phyloP scores from a whole-genome alignment of 1,140 invertebrate species.

The Drosophila lacteicornis region DNA sequence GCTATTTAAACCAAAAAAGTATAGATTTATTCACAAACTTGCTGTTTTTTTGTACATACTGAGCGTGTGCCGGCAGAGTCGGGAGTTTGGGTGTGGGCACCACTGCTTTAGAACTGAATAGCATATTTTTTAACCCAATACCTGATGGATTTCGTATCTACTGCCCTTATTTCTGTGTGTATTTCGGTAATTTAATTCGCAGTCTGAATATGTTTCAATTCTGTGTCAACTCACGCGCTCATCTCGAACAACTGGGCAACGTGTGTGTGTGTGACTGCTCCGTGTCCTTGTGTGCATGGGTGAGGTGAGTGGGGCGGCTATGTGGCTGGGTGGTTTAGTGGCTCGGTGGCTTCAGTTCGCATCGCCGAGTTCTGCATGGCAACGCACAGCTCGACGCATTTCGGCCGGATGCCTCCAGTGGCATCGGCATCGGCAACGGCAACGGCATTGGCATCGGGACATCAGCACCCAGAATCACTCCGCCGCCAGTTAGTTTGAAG shows the following conservation, averaged over 20 bases:
- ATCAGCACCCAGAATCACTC: conserved; percentile 26
- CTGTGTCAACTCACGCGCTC: conserved; percentile 17
- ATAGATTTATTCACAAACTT: too few relatives aligned
- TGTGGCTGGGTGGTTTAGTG: conserved; percentile 34
- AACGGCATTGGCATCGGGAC: conserved; percentile 17
- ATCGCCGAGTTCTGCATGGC: conserved; percentile 27
- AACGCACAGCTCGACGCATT: conserved; percentile 49
- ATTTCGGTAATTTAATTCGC: neutral
- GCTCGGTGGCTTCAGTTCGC: conserved; percentile 24
- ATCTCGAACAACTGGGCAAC: conserved; percentile 24
- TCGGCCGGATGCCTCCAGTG: conserved; percentile 41
- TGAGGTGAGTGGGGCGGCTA: neutral
- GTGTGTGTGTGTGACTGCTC: neutral
- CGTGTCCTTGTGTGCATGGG: conserved; percentile 11
- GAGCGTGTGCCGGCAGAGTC: too few relatives aligned
- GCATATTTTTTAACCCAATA: neutral
- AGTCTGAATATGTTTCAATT: neutral
- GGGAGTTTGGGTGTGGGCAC: too few relatives aligned
- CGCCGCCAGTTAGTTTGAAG: conserved; percentile 41
- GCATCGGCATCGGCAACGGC: conserved; percentile 27
- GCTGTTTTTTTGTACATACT: too few relatives aligned
- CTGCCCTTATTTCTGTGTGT: neutral
- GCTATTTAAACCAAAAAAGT: too few relatives aligned
- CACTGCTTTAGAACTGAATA: neutral
- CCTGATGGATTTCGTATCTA: neutral